A percentile compares a stretch with the other conserved stretches of the same genome.
Conservation (phyloP, 2,113 vertebrate species). For the Etheostoma cragini region DNA sequence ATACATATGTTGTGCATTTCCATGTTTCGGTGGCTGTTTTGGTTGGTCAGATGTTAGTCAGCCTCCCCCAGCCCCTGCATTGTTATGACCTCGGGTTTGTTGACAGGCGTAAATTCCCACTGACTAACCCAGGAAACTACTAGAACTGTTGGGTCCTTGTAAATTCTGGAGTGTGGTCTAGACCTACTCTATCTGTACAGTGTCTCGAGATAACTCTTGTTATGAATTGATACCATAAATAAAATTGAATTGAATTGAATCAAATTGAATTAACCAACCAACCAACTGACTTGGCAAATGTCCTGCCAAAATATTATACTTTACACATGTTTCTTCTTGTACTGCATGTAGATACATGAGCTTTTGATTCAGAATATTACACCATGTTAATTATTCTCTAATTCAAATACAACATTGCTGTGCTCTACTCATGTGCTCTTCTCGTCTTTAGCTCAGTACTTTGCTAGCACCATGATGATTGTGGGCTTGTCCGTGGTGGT, state of each 20-base stretch:
- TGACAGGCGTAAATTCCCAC: slow-evolving; percentile 24
- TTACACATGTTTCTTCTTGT: not conserved
- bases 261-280: no score
- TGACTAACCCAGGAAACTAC: no score
- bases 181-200: no score
- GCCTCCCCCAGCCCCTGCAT: not conserved
- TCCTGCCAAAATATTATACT: not conserved
- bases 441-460: slow-evolving; percentile 88
- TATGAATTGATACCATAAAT: no score
- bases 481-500: slow-evolving; percentile 92
- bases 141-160: no score
- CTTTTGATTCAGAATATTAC: not conserved
- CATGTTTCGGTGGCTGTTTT: not conserved
- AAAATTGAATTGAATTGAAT: no score
- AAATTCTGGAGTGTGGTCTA: no score
- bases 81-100: slow-evolving; percentile 20
- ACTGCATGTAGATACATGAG: not conserved
- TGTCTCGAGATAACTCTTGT: no score
- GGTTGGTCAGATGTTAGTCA: slow-evolving; percentile 13
- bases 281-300: not conserved
- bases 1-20: slow-evolving; percentile 11
- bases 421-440: not conserved
- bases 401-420: not conserved
- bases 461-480: slow-evolving; percentile 93
- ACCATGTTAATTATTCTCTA: not conserved